Evolutionary conservation across 2,888 invertebrate genomes (phyloP).

Genomic region (Neoscelio sp.): DNA sequence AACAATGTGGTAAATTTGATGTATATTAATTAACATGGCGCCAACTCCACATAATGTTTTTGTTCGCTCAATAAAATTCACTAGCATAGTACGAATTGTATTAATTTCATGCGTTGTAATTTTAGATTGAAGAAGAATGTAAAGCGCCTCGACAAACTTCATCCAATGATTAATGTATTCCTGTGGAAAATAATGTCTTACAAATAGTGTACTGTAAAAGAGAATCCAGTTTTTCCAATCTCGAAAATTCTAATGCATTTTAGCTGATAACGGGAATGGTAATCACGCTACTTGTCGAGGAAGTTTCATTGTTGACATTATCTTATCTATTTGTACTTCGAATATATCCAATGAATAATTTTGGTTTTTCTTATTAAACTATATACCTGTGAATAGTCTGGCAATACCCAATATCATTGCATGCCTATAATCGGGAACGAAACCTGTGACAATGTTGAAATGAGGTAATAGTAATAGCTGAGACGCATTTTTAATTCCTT

Average conservation of each 20-base stretch:
- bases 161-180: background rate
- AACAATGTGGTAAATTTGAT: conserved; percentile 36
- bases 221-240: background rate
- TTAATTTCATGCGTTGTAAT: background rate
- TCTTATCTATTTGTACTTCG: background rate
- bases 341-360: background rate
- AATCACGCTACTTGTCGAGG: conserved; percentile 2
- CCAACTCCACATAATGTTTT: conserved; percentile 22
- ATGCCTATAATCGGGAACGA: conserved; percentile 63
- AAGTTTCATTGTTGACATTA: background rate
- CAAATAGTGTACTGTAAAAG: background rate
- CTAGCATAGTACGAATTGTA: conserved; percentile 18
- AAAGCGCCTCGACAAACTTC: background rate
- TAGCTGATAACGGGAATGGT: background rate
- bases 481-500: conserved; percentile 1
- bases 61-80: conserved; percentile 1
- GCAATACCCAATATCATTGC: conserved; percentile 43
- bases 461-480: conserved; percentile 22
- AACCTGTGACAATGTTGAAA: conserved; percentile 58
- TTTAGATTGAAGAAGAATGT: background rate
- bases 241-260: conserved; percentile 3
- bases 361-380: conserved; percentile 24
- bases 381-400: conserved; percentile 45
- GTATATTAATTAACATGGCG: conserved; percentile 43
- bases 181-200: background rate